Base-by-base conservation (phyloP, 2,888 invertebrate species). In the Cantharis flavilabris region DNA sequence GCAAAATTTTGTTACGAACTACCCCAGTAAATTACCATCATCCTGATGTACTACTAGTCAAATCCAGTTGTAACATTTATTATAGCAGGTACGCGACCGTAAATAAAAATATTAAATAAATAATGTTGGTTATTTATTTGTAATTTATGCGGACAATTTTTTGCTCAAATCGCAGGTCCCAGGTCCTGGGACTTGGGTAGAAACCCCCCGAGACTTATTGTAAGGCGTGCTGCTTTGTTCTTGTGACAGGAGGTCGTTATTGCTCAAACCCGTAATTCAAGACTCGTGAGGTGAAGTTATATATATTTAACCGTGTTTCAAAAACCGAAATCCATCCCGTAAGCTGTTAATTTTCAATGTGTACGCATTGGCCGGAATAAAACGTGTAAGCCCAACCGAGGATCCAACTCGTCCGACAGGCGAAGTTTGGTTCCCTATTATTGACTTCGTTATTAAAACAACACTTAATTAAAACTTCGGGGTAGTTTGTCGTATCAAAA, bases 251-350 rank as follows among this genome's bases (percentile, higher is more conserved):
- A 74, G 79, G 77, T 73, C 75, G 77, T 77, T 77, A 76, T 75
- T 75, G 75, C 75, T 75, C 71, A 73, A 76, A 77, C 77, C 71
- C 76, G 75, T 79, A 79, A 79, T 79, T 79, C 77, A 77, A 76
- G 74, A 72, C 71, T 71, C 72, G 77, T 76, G 72, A 73, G 73
- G 73, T 76, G 76, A 71, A 75, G 65, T 75, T 71, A 67, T 71
- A 75, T 75, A 49, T 49, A 49, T 49, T 75, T 71, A 75, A 74
- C 70, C 70, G 74, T 70, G 74, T 70, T 74, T 63, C 70, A 26
- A 75, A 75, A 75, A 62, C 30, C 49, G 30, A 70, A 73, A 73
- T 33, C 73, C 65, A 67, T 23, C 26, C 63, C 67, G 69, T 75
- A 69, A 62, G 71, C 71, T 75, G 71, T 71, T 71, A 75, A 71